Conservation (phyloP, 2,797 vertebrate genomes). For the Catostomus latipinnis region DNA sequence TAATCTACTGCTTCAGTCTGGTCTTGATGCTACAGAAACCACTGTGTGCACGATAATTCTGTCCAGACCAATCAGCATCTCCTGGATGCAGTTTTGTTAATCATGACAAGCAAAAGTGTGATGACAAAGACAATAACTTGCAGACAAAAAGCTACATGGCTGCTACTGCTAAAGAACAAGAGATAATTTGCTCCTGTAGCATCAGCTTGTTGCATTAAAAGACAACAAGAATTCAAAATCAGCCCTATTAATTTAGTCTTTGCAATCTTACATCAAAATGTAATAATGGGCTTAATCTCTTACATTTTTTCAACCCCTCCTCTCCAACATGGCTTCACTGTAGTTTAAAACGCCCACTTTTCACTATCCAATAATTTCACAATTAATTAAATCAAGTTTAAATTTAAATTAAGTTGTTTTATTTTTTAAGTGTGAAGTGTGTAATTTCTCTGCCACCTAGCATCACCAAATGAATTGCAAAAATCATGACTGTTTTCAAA, state of each 20-base stretch:
- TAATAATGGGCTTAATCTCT: neutral
- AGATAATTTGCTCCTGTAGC: neutral
- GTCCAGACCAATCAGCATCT: constrained; percentile 27
- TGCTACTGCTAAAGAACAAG: neutral
- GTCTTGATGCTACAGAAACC: neutral
- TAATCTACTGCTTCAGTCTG: constrained; percentile 5
- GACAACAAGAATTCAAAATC: neutral
- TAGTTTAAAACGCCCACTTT: neutral
- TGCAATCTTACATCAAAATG: neutral
- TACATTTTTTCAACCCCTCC: neutral
- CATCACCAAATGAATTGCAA: too few species aligned
- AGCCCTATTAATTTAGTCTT: neutral
- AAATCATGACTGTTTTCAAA: too few species aligned
- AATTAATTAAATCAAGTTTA: too few species aligned
- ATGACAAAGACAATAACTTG: neutral
- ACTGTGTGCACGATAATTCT: constrained; percentile 1
- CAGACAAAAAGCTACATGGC: neutral
- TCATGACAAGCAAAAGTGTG: constrained; percentile 13
- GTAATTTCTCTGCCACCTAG: too few species aligned
- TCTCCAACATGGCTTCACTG: neutral
- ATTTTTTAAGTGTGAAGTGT: too few species aligned
- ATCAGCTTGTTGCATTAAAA: neutral
- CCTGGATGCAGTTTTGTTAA: neutral
- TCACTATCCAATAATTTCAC: too few species aligned
- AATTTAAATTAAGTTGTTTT: too few species aligned